Evolutionary conservation across 2,888 invertebrate species (phyloP), one percentile per base, ranked within the genome.

Genomic region (Taenaris catops): DNA sequence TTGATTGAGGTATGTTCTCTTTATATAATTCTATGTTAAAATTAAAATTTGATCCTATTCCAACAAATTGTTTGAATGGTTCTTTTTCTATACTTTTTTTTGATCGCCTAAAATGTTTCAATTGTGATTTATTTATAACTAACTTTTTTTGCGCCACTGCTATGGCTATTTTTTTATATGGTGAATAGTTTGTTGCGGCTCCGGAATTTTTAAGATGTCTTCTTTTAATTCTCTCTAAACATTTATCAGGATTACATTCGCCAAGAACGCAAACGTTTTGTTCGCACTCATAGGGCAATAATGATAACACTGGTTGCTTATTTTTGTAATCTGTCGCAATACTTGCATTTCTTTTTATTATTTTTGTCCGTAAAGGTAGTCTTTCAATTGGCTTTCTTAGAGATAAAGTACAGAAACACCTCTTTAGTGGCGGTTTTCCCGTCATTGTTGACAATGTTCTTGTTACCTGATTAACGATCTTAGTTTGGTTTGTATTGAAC

Each of bases 281-380:
- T 38, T 64, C 59, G 44, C 66, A 68, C 39, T 67, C 62, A 46
- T 60, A 52, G 6, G 60, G 53, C 18, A 48, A 42, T 12, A 57
- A 35, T n/a, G 33, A 33, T 29, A 12, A 5, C 8, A 11, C 5
- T 18, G 12, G 18, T 3, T 25, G n/a, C 8, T 8, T 6, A 12
- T 11, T 14, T 27, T 12, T 24, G 6, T 6, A 16, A 8, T 28
- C 10, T 4, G 35, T 35, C 14, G 11, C 19, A 10, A 24, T 35
- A 7, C 19, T 25, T 8, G 14, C 25, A 26, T 10, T 19, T 4
- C 7, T 8, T 8, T 16, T 8, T 28, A 29, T 6, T 12, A 18
- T 23, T 18, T 25, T 18, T 19, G 8, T 1, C 5, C 24, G 5
- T n/a, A 8, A n/a, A 10, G 11, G 9, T 9, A 8, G 10, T 26